Conservation (phyloP, 2,888 invertebrate species). For the Lycia hirtaria region DNA sequence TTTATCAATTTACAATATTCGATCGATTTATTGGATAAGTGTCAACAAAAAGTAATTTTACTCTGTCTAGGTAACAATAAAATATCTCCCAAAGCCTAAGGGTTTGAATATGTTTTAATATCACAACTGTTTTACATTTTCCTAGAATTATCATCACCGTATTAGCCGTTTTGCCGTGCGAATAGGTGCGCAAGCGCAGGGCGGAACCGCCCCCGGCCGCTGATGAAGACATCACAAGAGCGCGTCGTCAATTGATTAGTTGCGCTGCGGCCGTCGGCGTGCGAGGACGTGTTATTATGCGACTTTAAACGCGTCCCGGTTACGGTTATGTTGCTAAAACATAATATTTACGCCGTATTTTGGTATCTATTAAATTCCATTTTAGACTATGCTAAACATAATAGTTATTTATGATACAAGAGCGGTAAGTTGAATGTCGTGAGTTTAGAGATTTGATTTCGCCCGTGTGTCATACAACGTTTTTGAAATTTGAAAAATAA, state of each 20-base stretch:
- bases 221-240: slow-evolving; percentile 84
- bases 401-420: too few species aligned
- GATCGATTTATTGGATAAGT: too few species aligned
- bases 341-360: slow-evolving; percentile 35
- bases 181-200: slow-evolving; percentile 66
- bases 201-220: slow-evolving; percentile 80
- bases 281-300: slow-evolving; percentile 78
- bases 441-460: too few species aligned
- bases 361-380: background rate
- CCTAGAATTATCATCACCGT: slow-evolving; percentile 35
- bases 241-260: slow-evolving; percentile 82
- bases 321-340: slow-evolving; percentile 48
- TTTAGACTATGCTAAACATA: background rate
- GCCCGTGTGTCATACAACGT: too few species aligned
- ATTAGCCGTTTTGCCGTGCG: slow-evolving; percentile 37
- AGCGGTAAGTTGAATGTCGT: too few species aligned
- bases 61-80: too few species aligned
- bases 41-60: too few species aligned
- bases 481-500: too few species aligned
- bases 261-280: slow-evolving; percentile 74
- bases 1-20: too few species aligned
- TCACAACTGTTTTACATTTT: slow-evolving; percentile 27
- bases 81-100: background rate
- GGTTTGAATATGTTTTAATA: slow-evolving; percentile 12
- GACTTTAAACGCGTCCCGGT: slow-evolving; percentile 77